A percentile compares a stretch with the other conserved stretches of the same genome.
Evolutionary conservation across 1,140 invertebrate species (phyloP).

Genomic region (Paralvinella palmiformis): DNA sequence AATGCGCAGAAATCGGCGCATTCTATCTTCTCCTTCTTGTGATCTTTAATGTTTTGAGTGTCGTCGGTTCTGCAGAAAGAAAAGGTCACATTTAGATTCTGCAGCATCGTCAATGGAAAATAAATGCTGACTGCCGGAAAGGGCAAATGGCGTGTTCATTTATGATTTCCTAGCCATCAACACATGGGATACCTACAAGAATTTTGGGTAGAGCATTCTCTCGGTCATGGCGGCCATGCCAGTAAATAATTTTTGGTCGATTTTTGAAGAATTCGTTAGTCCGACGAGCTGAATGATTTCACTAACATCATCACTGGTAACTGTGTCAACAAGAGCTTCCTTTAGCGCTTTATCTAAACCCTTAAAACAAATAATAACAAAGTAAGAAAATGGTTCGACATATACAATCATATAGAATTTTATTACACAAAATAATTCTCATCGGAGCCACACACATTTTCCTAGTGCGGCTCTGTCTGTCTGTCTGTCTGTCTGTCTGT

Average conservation of each 20-base stretch:
- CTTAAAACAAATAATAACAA: conserved; percentile 19
- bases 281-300: conserved; percentile 26
- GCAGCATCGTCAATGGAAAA: not conserved
- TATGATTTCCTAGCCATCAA: no score
- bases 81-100: not conserved
- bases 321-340: conserved; percentile 34
- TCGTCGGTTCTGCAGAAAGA: conserved; percentile 34
- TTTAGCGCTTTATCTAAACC: conserved; percentile 30
- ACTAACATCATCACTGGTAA: conserved; percentile 26
- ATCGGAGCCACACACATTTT: no score
- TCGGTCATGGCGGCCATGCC: conserved; percentile 39
- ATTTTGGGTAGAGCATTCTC: conserved; percentile 35
- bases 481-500: no score
- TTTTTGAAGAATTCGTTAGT: conserved; percentile 24
- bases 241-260: conserved; percentile 36
- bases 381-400: no score
- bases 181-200: conserved; percentile 41
- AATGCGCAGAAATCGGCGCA: conserved; percentile 40
- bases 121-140: no score
- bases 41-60: conserved; percentile 31
- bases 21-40: conserved; percentile 39
- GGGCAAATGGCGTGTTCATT: no score
- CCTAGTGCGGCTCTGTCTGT: no score
- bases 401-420: no score
- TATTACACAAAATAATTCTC: no score